Conservation (phyloP, 2,113 vertebrate species). For the Pachypanchax playfairii region DNA sequence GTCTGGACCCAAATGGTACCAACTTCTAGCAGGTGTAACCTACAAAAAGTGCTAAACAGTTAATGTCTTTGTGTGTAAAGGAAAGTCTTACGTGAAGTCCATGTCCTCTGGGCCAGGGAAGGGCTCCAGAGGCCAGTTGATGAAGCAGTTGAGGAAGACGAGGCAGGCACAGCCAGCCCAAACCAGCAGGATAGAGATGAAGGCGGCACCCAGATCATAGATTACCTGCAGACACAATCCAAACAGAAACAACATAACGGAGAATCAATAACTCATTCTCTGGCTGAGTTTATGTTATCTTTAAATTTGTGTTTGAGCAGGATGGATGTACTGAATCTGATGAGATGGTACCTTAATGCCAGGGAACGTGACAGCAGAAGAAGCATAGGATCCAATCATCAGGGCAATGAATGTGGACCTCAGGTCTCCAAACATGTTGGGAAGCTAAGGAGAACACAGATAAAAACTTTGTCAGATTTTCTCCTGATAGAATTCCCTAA, state of each 20-base stretch:
- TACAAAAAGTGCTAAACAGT: too few species aligned
- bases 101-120: conserved; percentile 98
- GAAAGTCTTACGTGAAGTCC: conserved; percentile 91
- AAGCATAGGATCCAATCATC: conserved; percentile 99
- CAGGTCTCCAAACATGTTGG: conserved; percentile 98
- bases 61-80: too few species aligned
- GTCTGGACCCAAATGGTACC: not conserved
- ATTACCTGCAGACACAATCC: conserved; percentile 87
- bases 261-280: conserved; percentile 22
- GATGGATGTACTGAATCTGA: not conserved
- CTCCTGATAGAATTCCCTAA: not conserved
- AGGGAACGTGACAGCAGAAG: conserved; percentile 96
- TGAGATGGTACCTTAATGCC: conserved; percentile 87
- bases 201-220: conserved; percentile 90
- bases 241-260: conserved; percentile 17
- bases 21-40: too few species aligned
- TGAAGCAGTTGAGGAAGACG: conserved; percentile 97
- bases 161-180: conserved; percentile 94
- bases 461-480: conserved; percentile 12
- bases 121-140: conserved; percentile 97
- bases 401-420: conserved; percentile 96
- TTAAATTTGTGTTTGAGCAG: not conserved
- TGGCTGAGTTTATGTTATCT: not conserved
- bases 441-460: conserved; percentile 83
- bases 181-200: conserved; percentile 90